A percentile compares a stretch with the other conserved stretches of the same genome.
Evolutionary conservation across 2,113 vertebrate genomes (phyloP).

Genomic region (Notiomystis cincta): DNA sequence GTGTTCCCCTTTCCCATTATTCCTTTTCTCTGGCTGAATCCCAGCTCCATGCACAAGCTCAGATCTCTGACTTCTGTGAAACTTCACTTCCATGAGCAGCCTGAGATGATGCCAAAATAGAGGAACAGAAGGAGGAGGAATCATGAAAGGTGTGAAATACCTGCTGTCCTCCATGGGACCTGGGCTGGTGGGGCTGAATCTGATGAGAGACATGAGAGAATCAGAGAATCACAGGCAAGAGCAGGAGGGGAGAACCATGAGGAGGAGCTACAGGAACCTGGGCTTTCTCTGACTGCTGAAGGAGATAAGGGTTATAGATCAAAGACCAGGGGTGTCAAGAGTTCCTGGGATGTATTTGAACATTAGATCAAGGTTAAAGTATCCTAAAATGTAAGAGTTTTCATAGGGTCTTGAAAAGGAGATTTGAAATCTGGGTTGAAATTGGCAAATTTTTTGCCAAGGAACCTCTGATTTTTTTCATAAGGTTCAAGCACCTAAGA

Average conservation of each 20-base stretch:
- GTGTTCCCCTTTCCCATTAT: neutral
- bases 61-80: neutral
- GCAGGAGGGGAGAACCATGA: neutral
- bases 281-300: neutral
- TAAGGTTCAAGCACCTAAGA: neutral
- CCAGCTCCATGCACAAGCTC: neutral
- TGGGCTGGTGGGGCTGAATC: neutral
- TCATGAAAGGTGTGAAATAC: fast-evolving
- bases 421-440: neutral
- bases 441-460: neutral
- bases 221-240: neutral
- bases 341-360: neutral
- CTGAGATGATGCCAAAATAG: neutral
- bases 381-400: neutral
- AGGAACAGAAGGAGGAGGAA: neutral
- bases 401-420: neutral
- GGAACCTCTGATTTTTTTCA: neutral
- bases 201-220: neutral
- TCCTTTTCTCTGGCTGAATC: neutral
- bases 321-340: neutral
- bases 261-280: neutral
- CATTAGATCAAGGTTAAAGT: neutral
- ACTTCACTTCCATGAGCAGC: neutral
- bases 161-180: neutral
- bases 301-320: neutral